Percentiles rank a stretch among this genome's conserved stretches.
Conservation (phyloP, 2,113 vertebrate genomes). For the Tiliqua scincoides region DNA sequence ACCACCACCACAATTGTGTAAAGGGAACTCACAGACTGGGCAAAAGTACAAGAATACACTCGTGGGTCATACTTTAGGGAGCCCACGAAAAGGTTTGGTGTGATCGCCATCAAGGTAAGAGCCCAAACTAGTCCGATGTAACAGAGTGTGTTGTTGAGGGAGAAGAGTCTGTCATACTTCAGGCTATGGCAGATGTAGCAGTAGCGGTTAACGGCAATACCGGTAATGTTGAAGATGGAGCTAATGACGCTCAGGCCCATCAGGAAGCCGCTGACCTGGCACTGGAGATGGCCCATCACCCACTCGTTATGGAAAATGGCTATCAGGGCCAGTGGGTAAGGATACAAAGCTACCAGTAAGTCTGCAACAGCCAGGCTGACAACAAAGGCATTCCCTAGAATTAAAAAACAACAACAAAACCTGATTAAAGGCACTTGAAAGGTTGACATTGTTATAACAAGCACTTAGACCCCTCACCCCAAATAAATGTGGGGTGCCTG, state of each 20-base stretch:
- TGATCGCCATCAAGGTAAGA: slow-evolving; percentile 79
- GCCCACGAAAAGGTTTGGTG: slow-evolving; percentile 84
- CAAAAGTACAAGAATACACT: slow-evolving; percentile 85
- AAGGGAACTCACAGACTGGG: slow-evolving; percentile 81
- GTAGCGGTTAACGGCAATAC: slow-evolving; percentile 85
- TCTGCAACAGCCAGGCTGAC: slow-evolving; percentile 85
- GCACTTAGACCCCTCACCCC: background rate
- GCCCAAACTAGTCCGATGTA: slow-evolving; percentile 82
- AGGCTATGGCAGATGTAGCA: slow-evolving; percentile 87
- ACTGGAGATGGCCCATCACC: slow-evolving; percentile 83
- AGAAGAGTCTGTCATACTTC: slow-evolving; percentile 81
- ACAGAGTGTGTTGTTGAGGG: slow-evolving; percentile 79
- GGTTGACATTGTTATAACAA: background rate
- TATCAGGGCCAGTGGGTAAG: slow-evolving; percentile 81
- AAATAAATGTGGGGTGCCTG: background rate
- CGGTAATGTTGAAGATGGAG: slow-evolving; percentile 87
- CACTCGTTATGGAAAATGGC: slow-evolving; percentile 83
- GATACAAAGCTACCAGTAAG: slow-evolving; percentile 83
- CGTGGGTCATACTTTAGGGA: slow-evolving; percentile 82
- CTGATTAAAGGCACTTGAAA: background rate
- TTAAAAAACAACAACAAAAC: background rate
- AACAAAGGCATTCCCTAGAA: slow-evolving; percentile 83
- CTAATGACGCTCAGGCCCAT: slow-evolving; percentile 86
- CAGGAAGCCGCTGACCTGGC: slow-evolving; percentile 85
- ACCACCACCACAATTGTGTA: slow-evolving; percentile 83